These are phyloP conservation scores for Micromys minutus DNA, from an alignment of 2,113 vertebrate species.

Conservation along the genomic window DNA sequence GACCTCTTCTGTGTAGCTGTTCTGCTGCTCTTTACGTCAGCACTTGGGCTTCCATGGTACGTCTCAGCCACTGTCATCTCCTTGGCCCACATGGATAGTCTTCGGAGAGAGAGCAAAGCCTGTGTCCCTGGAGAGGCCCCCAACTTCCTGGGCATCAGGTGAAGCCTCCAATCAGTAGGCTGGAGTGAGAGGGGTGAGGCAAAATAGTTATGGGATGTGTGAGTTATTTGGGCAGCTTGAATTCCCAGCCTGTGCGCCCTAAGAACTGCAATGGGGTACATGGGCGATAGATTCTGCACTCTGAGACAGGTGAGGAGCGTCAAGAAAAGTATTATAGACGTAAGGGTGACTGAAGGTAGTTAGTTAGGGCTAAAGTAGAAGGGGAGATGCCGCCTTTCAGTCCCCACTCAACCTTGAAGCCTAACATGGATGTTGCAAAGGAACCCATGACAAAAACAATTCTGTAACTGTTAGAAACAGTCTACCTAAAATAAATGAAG, in stretches of 20 bases:
- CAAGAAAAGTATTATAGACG: background rate
- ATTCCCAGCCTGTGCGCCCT: background rate
- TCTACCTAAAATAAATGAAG: slow-evolving; percentile 14
- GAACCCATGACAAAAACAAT: background rate
- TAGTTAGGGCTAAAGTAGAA: background rate
- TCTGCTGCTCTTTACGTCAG: slow-evolving; percentile 84
- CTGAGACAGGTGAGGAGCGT: background rate
- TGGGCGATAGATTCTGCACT: background rate
- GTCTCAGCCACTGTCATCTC: slow-evolving; percentile 89
- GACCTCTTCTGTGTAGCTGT: slow-evolving; percentile 88
- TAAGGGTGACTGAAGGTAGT: background rate
- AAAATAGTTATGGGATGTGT: background rate
- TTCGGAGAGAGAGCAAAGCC: slow-evolving; percentile 84
- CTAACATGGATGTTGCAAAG: background rate
- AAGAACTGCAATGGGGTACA: background rate
- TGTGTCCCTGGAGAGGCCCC: slow-evolving; percentile 84
- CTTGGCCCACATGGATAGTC: slow-evolving; percentile 89
- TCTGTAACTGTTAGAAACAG: slow-evolving; percentile 22
- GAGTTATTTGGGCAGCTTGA: slow-evolving; percentile 15
- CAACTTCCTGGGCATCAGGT: slow-evolving; percentile 88
- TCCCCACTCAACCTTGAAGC: background rate
- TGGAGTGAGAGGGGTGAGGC: background rate
- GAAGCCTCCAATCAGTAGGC: background rate
- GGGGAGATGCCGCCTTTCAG: background rate
- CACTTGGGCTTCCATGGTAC: slow-evolving; percentile 87